These are phyloP conservation scores for Cynodonichthys magdalenae DNA, from an alignment of 2,797 vertebrate genomes.

Conservation along the genomic window DNA sequence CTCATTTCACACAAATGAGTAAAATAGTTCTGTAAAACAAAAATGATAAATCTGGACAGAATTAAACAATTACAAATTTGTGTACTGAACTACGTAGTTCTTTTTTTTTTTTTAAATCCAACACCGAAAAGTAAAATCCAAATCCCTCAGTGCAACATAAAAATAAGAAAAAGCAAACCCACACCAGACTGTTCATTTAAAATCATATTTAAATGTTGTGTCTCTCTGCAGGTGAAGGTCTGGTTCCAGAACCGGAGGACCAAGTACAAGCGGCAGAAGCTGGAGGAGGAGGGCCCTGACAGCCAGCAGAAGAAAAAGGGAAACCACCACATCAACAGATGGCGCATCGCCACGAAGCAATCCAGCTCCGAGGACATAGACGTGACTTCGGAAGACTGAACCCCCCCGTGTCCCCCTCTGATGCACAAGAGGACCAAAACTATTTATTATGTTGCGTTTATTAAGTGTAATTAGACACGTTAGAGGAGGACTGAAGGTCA, in stretches of 20 bases:
- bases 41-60: no score
- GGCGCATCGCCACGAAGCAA: constrained; percentile 97
- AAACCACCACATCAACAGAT: constrained; percentile 97
- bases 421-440: constrained; percentile 70
- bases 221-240: constrained; percentile 89
- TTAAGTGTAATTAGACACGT: constrained; percentile 71
- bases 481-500: constrained; percentile 63
- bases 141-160: no score
- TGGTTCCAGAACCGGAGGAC: constrained; percentile 99
- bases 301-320: constrained; percentile 98
- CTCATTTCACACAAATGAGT: no score
- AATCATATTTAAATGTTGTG: neutral
- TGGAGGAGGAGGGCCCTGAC: constrained; percentile 97
- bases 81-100: no score
- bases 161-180: no score
- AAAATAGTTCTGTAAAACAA: no score
- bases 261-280: constrained; percentile 98
- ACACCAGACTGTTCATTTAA: no score
- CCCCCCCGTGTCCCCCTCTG: constrained; percentile 20
- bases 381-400: constrained; percentile 95
- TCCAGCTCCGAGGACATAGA: constrained; percentile 94
- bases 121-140: no score
- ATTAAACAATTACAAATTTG: no score
- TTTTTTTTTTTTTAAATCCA: no score
- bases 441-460: constrained; percentile 84